Evolutionary conservation across 2,797 vertebrate species (phyloP).

Genomic region (Acanthurus lineatus): DNA sequence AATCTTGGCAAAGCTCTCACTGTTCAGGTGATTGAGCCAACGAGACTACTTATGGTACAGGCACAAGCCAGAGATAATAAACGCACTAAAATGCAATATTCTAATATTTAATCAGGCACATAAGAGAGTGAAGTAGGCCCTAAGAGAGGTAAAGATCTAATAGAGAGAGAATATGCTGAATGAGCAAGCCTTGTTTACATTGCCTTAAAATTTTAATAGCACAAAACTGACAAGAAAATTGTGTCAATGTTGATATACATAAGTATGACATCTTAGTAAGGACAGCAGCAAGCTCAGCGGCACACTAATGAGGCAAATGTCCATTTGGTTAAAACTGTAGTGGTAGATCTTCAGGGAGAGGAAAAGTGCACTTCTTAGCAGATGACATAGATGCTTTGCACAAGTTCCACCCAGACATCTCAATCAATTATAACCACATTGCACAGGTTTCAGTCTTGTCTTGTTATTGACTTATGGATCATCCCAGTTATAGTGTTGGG

Average conservation of each 20-base stretch:
- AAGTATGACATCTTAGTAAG: conserved; percentile 78
- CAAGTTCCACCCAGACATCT: conserved; percentile 89
- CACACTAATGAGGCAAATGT: conserved; percentile 85
- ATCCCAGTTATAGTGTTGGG: conserved; percentile 85
- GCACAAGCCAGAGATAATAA: conserved; percentile 60
- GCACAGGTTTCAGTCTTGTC: conserved; percentile 89
- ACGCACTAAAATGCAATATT: conserved; percentile 67
- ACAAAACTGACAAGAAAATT: conserved; percentile 74
- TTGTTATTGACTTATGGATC: conserved; percentile 90
- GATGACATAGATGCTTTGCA: conserved; percentile 89
- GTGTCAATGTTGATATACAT: conserved; percentile 78
- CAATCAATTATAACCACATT: conserved; percentile 96
- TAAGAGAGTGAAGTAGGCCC: conserved; percentile 47
- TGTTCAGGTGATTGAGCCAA: conserved; percentile 40
- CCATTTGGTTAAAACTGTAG: conserved; percentile 88
- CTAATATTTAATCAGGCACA: conserved; percentile 68
- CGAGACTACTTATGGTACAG: conserved; percentile 49
- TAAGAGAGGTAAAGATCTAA: conserved; percentile 73
- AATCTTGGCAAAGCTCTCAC: conserved; percentile 42
- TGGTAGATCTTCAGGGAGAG: conserved; percentile 85
- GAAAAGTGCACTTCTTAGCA: conserved; percentile 90
- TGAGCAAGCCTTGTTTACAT: conserved; percentile 74
- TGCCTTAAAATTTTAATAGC: conserved; percentile 70
- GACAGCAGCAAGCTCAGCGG: conserved; percentile 78
- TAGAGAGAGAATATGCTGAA: conserved; percentile 76